phyloP scores from a whole-genome alignment of 2,797 vertebrate genomes.

The Platalea minor region DNA sequence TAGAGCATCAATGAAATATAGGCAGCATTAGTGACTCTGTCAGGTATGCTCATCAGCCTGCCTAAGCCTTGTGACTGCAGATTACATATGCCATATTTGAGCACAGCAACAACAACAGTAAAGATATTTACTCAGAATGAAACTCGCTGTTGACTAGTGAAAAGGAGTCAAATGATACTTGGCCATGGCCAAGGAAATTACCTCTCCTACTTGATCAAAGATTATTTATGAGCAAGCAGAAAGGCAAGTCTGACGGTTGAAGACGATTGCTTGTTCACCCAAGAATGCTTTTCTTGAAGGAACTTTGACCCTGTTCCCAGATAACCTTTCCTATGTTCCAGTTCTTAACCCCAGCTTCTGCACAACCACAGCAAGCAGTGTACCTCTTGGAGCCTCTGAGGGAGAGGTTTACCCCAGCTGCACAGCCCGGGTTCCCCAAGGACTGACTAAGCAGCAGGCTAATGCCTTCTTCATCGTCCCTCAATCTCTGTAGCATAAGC shows the following conservation, averaged over 20 bases:
- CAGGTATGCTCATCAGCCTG: background rate
- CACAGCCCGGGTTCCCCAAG: background rate
- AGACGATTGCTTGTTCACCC: background rate
- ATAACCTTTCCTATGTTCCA: background rate
- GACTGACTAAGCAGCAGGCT: background rate
- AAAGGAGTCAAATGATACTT: background rate
- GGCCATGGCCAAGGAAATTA: background rate
- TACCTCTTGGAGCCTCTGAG: background rate
- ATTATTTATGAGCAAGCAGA: background rate
- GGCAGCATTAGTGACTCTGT: background rate
- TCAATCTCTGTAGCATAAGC: background rate
- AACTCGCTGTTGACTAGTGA: background rate
- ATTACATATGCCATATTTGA: rapidly evolving
- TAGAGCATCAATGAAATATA: background rate
- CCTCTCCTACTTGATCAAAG: background rate
- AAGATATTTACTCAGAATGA: background rate
- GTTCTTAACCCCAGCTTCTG: background rate
- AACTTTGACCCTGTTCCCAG: background rate
- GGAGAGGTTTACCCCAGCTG: background rate
- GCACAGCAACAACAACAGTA: background rate
- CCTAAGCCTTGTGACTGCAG: background rate
- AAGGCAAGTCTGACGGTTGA: background rate
- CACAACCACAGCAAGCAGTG: background rate
- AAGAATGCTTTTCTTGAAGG: background rate
- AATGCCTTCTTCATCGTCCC: background rate